A percentile compares a stretch with the other conserved stretches of the same genome.
Evolutionary conservation across 2,797 vertebrate species (phyloP).

Genomic region (Rhadinocentrus ornatus): DNA sequence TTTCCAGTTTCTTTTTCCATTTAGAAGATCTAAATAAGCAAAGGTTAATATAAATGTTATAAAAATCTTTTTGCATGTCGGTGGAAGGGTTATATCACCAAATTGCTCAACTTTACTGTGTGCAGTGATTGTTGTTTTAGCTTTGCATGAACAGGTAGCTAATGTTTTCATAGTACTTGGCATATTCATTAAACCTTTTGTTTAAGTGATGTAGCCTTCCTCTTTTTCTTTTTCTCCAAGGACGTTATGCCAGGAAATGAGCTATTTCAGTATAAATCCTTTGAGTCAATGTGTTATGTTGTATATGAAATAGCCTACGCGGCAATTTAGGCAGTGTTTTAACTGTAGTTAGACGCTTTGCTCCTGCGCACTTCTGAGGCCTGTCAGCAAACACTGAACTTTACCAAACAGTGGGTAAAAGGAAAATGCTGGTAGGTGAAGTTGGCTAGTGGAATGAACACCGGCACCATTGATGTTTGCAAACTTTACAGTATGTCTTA

Average conservation of each 20-base stretch:
- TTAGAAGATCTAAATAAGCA: too few relatives aligned
- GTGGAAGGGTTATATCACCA: too few relatives aligned
- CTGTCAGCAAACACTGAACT: slow-evolving; percentile 4
- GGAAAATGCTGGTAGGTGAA: slow-evolving; percentile 1
- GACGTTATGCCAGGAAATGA: background rate
- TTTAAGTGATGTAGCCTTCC: slow-evolving; percentile 5
- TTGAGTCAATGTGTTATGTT: background rate
- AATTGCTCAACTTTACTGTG: background rate
- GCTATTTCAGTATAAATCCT: slow-evolving; percentile 5
- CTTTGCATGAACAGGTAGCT: too few relatives aligned
- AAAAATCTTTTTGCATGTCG: too few relatives aligned
- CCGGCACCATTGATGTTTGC: background rate
- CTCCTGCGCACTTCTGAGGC: background rate
- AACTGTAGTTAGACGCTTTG: background rate
- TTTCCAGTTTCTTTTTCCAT: too few relatives aligned
- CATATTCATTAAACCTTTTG: slow-evolving; percentile 17
- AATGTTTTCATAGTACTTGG: too few relatives aligned
- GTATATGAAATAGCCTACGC: background rate
- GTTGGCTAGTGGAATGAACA: background rate
- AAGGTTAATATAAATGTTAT: too few relatives aligned
- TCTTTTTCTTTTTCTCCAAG: slow-evolving; percentile 7
- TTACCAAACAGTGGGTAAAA: slow-evolving; percentile 9
- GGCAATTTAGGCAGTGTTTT: background rate
- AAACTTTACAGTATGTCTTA: background rate
- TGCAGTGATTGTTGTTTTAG: background rate